phyloP scores from a whole-genome alignment of 2,888 invertebrate species.

The Lepidonotus clava region DNA sequence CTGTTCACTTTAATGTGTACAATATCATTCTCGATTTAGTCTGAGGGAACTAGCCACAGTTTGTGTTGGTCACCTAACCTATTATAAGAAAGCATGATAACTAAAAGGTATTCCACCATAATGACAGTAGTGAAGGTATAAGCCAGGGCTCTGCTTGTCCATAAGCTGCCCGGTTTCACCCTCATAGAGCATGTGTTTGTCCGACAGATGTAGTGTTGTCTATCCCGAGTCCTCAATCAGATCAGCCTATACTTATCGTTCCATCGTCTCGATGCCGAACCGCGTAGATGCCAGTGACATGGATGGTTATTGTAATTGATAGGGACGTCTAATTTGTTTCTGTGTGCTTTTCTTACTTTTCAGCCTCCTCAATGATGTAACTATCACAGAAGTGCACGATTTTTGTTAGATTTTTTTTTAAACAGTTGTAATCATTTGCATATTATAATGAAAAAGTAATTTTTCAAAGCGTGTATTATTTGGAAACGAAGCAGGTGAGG shows the following conservation, averaged over 20 bases:
- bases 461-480: too few species aligned
- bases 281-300: slow-evolving; percentile 14
- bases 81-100: not conserved
- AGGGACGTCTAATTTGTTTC: too few species aligned
- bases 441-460: too few species aligned
- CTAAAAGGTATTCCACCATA: too few species aligned
- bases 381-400: too few species aligned
- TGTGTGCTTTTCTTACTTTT: not conserved
- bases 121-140: too few species aligned
- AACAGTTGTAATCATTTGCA: too few species aligned
- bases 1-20: not conserved
- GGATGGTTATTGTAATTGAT: not conserved
- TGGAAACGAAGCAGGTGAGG: too few species aligned
- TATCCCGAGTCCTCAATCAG: not conserved
- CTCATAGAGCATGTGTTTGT: not conserved
- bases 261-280: not conserved
- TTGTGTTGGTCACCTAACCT: not conserved
- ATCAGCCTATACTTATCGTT: not conserved
- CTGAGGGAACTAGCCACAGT: not conserved
- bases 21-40: not conserved
- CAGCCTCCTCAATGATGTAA: not conserved
- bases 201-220: slow-evolving; percentile 23
- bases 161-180: not conserved
- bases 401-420: too few species aligned
- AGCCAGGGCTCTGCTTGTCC: too few species aligned